phyloP scores from a whole-genome alignment of 1,140 invertebrate species.

The Lordiphosa mommai region DNA sequence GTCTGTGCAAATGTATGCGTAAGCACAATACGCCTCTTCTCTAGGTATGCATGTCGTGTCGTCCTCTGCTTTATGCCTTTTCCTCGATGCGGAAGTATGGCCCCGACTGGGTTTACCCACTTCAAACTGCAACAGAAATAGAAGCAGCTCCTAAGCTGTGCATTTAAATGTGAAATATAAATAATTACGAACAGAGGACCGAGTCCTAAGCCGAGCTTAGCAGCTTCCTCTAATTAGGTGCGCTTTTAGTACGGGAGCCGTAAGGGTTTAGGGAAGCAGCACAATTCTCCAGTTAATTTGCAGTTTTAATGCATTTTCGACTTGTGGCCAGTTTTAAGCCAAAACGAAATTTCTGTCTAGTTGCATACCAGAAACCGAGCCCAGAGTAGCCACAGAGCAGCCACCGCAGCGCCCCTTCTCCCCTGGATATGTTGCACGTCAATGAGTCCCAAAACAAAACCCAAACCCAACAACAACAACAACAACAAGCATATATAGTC shows the following conservation, averaged over 20 bases:
- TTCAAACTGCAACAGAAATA: slow-evolving; percentile 51
- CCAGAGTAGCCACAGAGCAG: slow-evolving; percentile 28
- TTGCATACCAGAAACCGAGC: slow-evolving; percentile 41
- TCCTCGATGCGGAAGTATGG: slow-evolving; percentile 67
- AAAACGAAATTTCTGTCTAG: slow-evolving; percentile 30
- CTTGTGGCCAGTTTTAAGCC: slow-evolving; percentile 44
- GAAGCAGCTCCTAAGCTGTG: slow-evolving; percentile 48
- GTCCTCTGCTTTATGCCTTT: slow-evolving; percentile 55
- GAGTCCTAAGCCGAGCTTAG: slow-evolving; percentile 1
- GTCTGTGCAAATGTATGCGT: slow-evolving; percentile 64
- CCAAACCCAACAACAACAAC: slow-evolving; percentile 40
- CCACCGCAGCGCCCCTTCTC: neutral
- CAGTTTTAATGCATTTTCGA: slow-evolving; percentile 72
- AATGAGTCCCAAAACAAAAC: slow-evolving; percentile 71
- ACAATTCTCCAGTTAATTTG: slow-evolving; percentile 70
- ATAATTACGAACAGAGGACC: slow-evolving; percentile 38
- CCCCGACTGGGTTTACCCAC: slow-evolving; percentile 47
- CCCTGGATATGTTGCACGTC: slow-evolving; percentile 52
- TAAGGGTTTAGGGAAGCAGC: slow-evolving; percentile 5
- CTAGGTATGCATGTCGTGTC: slow-evolving; percentile 7
- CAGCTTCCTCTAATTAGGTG: slow-evolving; percentile 56
- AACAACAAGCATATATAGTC: slow-evolving; percentile 7
- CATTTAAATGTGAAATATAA: slow-evolving; percentile 75
- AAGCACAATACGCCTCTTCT: slow-evolving; percentile 44
- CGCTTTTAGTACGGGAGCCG: no score